phyloP scores from a whole-genome alignment of 2,797 vertebrate species.

The Premnoplex brunnescens region DNA sequence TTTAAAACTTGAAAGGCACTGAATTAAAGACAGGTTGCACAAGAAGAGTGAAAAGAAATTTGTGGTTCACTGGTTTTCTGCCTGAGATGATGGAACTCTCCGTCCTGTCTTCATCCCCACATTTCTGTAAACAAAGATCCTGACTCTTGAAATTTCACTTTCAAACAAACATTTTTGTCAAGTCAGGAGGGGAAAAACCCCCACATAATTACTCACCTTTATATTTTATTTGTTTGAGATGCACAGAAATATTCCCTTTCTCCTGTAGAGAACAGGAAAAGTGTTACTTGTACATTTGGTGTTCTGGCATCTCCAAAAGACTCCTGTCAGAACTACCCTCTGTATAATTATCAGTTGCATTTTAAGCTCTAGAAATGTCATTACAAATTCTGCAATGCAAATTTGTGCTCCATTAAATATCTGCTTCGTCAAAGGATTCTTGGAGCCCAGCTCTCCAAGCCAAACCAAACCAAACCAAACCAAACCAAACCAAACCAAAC shows the following conservation, averaged over 20 bases:
- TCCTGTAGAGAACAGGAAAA: background rate
- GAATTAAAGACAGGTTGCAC: background rate
- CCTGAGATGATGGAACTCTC: background rate
- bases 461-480: background rate
- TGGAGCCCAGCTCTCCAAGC: background rate
- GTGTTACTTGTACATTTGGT: background rate
- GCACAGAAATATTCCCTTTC: background rate
- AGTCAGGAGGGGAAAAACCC: background rate
- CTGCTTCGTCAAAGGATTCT: background rate
- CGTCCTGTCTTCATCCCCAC: background rate
- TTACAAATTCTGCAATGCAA: background rate
- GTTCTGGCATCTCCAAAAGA: background rate
- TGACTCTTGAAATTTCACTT: background rate
- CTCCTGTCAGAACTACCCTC: background rate
- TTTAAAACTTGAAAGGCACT: background rate
- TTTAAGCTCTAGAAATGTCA: background rate
- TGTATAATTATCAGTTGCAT: background rate
- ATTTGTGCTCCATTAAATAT: background rate
- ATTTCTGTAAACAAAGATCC: background rate
- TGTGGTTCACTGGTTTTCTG: background rate
- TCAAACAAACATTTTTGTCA: background rate
- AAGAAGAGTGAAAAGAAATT: background rate
- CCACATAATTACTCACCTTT: rapidly evolving
- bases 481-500: background rate
- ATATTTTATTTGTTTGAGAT: background rate